These are phyloP conservation scores for Odontophorus gujanensis DNA, from an alignment of 2,113 vertebrate genomes.

Conservation along the genomic window DNA sequence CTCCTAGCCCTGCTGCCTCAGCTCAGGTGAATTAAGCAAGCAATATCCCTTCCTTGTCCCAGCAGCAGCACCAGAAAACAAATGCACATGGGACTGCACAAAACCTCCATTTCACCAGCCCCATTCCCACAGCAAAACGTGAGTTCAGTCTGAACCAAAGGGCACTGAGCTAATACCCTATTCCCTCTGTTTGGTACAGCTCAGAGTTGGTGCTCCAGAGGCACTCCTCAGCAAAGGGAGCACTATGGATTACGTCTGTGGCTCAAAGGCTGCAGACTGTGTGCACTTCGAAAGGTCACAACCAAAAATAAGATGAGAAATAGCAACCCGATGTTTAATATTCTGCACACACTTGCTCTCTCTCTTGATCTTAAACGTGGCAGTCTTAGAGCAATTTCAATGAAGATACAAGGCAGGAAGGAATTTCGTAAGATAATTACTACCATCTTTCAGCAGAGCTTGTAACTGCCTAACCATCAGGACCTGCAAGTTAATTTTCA, in stretches of 20 bases:
- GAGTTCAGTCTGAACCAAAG: neutral
- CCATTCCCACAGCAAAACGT: neutral
- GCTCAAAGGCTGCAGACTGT: neutral
- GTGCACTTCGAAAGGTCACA: neutral
- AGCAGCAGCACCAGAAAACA: neutral
- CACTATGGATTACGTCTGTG: neutral
- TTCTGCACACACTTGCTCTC: neutral
- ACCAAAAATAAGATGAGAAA: conserved; percentile 2
- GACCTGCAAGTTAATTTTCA: neutral
- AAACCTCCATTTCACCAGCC: neutral
- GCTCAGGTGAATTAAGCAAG: neutral
- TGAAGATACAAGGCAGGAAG: neutral
- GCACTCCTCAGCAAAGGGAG: neutral
- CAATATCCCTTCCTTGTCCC: neutral
- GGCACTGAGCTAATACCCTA: neutral
- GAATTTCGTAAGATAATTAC: neutral
- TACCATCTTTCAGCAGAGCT: neutral
- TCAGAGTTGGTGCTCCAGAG: neutral
- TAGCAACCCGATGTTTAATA: neutral
- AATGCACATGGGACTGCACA: neutral
- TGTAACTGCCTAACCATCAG: neutral
- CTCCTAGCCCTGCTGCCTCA: neutral
- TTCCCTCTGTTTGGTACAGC: rapidly evolving
- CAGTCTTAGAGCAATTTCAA: neutral
- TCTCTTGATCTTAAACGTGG: neutral